Evolutionary conservation across 2,113 vertebrate genomes (phyloP).

Genomic region (Tiliqua scincoides): DNA sequence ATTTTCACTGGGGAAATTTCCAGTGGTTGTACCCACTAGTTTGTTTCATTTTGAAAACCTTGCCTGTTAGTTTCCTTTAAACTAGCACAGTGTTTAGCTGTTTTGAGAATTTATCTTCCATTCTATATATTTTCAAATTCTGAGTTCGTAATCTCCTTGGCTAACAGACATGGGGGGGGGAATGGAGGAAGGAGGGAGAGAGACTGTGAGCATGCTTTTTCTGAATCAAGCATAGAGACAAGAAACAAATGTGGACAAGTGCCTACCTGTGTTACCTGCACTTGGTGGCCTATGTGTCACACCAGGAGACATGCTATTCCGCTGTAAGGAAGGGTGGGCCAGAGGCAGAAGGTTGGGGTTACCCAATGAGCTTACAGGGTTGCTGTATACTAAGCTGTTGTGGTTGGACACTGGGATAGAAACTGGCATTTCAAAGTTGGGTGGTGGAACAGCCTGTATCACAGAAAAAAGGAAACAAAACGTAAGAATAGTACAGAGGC

Average conservation of each 20-base stretch:
- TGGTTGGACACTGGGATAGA: slow-evolving; percentile 98
- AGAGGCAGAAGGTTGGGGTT: slow-evolving; percentile 97
- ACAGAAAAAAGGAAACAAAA: slow-evolving; percentile 55
- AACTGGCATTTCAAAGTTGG: slow-evolving; percentile 98
- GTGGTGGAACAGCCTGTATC: slow-evolving; percentile 91
- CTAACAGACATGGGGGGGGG: background rate
- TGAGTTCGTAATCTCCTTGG: background rate
- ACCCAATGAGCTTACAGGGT: slow-evolving; percentile 92
- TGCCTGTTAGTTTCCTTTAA: too few species aligned
- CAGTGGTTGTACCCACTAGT: background rate
- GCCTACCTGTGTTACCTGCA: slow-evolving; percentile 91
- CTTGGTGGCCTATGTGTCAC: slow-evolving; percentile 96
- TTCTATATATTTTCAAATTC: slow-evolving; percentile 25
- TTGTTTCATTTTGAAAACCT: background rate
- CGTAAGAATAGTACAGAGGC: slow-evolving; percentile 49
- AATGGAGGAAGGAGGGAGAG: background rate
- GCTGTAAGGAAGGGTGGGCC: slow-evolving; percentile 95
- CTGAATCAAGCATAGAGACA: background rate
- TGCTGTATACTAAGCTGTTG: slow-evolving; percentile 96
- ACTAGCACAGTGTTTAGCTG: background rate
- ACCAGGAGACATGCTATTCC: slow-evolving; percentile 99
- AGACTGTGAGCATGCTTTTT: background rate
- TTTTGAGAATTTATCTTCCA: background rate
- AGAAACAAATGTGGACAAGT: background rate
- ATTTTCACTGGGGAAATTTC: background rate